These are phyloP conservation scores for Drosophila macrospina DNA, from an alignment of 2,888 invertebrate species.

Conservation along the genomic window DNA sequence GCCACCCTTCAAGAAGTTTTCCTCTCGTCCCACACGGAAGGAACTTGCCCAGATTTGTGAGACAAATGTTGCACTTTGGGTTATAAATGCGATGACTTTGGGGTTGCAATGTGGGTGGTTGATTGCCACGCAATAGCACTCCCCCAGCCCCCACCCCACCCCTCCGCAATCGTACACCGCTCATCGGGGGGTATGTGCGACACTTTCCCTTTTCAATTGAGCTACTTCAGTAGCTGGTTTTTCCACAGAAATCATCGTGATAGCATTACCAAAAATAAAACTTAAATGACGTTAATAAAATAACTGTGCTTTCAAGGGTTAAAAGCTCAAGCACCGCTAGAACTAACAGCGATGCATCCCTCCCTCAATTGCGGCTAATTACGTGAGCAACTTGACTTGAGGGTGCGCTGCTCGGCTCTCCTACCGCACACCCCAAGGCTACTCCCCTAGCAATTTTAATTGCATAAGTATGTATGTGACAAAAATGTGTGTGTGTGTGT, in stretches of 20 bases:
- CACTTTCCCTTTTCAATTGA: constrained; percentile 76
- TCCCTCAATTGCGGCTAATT: constrained; percentile 44
- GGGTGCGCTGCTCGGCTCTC: constrained; percentile 46
- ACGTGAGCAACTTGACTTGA: constrained; percentile 50
- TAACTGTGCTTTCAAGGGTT: constrained; percentile 58
- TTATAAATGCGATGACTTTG: constrained; percentile 36
- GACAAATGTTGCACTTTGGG: constrained; percentile 70
- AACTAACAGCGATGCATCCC: not conserved
- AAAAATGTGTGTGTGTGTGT: not conserved
- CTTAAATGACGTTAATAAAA: constrained; percentile 57
- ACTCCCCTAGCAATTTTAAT: constrained; percentile 68
- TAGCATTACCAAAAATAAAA: constrained; percentile 42
- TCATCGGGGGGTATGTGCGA: constrained; percentile 45
- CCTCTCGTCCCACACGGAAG: constrained; percentile 9
- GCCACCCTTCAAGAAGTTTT: constrained; percentile 42
- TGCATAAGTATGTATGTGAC: constrained; percentile 41
- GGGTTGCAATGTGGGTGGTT: constrained; percentile 46
- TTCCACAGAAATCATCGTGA: constrained; percentile 53
- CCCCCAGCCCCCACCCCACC: too few species aligned
- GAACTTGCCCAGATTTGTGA: constrained; percentile 60
- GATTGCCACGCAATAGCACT: not conserved
- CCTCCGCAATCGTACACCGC: not conserved
- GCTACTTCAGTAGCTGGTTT: constrained; percentile 50
- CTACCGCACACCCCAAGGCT: constrained; percentile 7
- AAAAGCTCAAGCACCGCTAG: constrained; percentile 50